Conservation (phyloP, 2,888 invertebrate species). For the Tachina grossa region DNA sequence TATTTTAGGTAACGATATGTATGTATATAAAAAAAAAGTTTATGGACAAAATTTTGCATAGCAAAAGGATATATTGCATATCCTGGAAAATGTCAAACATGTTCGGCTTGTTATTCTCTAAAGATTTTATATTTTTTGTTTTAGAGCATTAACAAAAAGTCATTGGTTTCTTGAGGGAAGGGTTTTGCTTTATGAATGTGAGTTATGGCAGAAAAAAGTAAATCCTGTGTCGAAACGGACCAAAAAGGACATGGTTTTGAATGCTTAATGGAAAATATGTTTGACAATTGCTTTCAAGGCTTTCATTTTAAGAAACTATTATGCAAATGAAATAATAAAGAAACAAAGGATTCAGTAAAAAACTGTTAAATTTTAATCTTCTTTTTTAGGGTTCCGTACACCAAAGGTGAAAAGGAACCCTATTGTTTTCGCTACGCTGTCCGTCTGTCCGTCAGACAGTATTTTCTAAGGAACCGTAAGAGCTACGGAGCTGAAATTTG, state of each 20-base stretch:
- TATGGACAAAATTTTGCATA: constrained; percentile 41
- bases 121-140: constrained; percentile 48
- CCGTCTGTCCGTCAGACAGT: too few species aligned
- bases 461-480: too few species aligned
- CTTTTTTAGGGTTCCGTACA: too few species aligned
- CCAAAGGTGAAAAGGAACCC: too few species aligned
- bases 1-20: too few species aligned
- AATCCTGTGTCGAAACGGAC: constrained; percentile 25
- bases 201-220: constrained; percentile 11
- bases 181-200: constrained; percentile 27
- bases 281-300: neutral
- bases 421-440: too few species aligned
- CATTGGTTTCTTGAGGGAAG: constrained; percentile 4
- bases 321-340: neutral
- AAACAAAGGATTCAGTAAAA: too few species aligned
- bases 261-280: constrained; percentile 12
- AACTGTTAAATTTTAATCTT: too few species aligned
- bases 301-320: neutral
- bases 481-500: too few species aligned
- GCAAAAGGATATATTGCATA: constrained; percentile 54
- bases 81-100: constrained; percentile 71
- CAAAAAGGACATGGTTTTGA: constrained; percentile 52
- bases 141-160: constrained; percentile 9
- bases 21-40: constrained; percentile 6
- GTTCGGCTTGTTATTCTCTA: constrained; percentile 65